A percentile compares a stretch with the other conserved stretches of the same genome.
These are phyloP conservation scores for Paedocypris sp. DNA, from an alignment of 2,113 vertebrate species.

Conservation along the genomic window DNA sequence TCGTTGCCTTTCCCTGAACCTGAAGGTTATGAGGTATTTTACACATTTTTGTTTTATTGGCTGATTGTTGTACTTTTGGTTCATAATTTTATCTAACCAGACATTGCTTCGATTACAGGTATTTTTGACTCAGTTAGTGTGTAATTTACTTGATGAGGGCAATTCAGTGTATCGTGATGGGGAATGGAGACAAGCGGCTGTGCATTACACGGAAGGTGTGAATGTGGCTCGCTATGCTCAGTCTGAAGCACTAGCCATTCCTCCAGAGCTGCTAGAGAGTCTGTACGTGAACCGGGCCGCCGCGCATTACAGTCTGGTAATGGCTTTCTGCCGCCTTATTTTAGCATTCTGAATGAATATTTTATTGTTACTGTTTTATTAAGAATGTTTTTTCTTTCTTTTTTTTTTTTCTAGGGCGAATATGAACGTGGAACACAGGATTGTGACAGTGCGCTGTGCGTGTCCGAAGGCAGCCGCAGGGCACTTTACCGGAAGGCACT, in stretches of 20 bases:
- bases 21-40: slow-evolving; percentile 91
- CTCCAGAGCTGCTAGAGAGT: slow-evolving; percentile 79
- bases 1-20: slow-evolving; percentile 84
- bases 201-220: slow-evolving; percentile 88
- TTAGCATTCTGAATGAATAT: too few species aligned
- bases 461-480: slow-evolving; percentile 77
- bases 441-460: slow-evolving; percentile 79
- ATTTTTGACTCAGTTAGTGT: slow-evolving; percentile 88
- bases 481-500: slow-evolving; percentile 86
- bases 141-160: slow-evolving; percentile 87
- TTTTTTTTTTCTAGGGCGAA: slow-evolving; percentile 60
- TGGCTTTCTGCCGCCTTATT: too few species aligned
- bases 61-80: neutral
- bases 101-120: slow-evolving; percentile 47
- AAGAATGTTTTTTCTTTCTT: too few species aligned
- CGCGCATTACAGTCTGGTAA: slow-evolving; percentile 83
- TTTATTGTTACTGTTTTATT: too few species aligned
- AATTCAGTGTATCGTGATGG: slow-evolving; percentile 83
- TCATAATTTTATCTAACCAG: neutral
- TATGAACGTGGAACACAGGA: slow-evolving; percentile 85
- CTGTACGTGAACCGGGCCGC: slow-evolving; percentile 89
- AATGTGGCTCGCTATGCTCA: slow-evolving; percentile 85
- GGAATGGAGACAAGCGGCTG: slow-evolving; percentile 75
- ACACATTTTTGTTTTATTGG: too few species aligned
- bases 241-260: slow-evolving; percentile 80